Evolutionary conservation across 1,140 invertebrate species (phyloP).

Genomic region (Lordiphosa stackelbergi): DNA sequence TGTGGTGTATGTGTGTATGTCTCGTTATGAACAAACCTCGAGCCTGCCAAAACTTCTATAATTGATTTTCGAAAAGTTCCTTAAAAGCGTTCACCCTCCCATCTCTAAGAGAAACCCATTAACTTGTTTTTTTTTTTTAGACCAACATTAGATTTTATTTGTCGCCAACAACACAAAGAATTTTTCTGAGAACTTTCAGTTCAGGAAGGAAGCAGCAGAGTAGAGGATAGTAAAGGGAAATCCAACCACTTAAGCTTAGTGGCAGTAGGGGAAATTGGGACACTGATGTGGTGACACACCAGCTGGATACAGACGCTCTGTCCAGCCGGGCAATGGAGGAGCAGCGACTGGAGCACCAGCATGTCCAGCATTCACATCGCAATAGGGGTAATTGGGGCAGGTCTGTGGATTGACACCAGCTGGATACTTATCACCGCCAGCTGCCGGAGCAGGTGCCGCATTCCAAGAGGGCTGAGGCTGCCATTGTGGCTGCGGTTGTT

Average conservation of each 20-base stretch:
- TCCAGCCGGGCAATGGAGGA: conserved; percentile 73
- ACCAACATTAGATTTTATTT: conserved; percentile 69
- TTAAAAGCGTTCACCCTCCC: too few relatives aligned
- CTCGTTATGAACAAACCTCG: too few relatives aligned
- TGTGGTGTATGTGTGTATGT: too few relatives aligned
- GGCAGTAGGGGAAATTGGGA: conserved; percentile 78
- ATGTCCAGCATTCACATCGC: conserved; percentile 69
- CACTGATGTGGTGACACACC: conserved; percentile 77
- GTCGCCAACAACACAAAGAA: conserved; percentile 66
- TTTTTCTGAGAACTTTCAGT: conserved; percentile 53
- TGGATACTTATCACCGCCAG: conserved; percentile 74
- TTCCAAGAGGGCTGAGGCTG: conserved; percentile 63
- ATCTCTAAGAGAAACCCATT: neutral
- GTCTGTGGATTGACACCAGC: conserved; percentile 76
- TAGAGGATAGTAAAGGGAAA: neutral
- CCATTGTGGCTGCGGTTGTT: conserved; percentile 50
- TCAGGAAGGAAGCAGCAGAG: conserved; percentile 18
- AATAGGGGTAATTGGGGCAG: conserved; percentile 78
- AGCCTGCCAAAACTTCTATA: too few relatives aligned
- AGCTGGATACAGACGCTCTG: conserved; percentile 77
- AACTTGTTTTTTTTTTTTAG: conserved; percentile 19
- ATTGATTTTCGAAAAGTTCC: too few relatives aligned
- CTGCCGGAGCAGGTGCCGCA: conserved; percentile 48
- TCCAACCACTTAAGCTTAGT: conserved; percentile 30
- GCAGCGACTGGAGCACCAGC: conserved; percentile 50